Evolutionary conservation across 2,797 vertebrate species (phyloP), one percentile per base, ranked within the genome.

Genomic region (Pyrrhura leucotis): DNA sequence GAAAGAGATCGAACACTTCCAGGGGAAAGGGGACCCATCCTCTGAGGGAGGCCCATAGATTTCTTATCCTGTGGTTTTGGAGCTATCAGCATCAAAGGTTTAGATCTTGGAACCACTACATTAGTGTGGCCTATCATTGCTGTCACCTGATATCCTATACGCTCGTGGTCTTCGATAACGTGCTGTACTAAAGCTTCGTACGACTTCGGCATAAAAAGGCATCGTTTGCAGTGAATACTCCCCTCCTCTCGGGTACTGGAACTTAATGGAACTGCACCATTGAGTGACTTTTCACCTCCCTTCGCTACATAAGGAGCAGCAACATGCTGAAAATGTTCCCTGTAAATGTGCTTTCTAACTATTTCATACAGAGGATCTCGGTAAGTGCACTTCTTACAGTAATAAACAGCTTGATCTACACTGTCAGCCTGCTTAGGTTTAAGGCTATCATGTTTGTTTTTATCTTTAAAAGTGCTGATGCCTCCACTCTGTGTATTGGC

Each of bases 351-450:
- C 98, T 99, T 99, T 95, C 99, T 99, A 97, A 99, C 99, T 83
- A 99, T 99, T 97, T 99, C 99, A 94, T 99, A 99, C 73, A 99
- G 98, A 96, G 99, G 99, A 98, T 99, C 99, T 97, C 99, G 98
- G 98, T 99, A 99, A 98, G 99, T 99, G 98, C 99, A 99, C 98
- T 99, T 99, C 98, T 99, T 99, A 98, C 99, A 99, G 98, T 99
- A 99, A 98, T 99, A 99, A 97, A 99, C 99, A n/a, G 99, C 99
- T 98, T 99, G 99, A 92, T 99, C 99, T 97, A 99, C 98, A 81
- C 98, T 99, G 97, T 99, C 99, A 96, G 98, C 98, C 44, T 98
- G 98, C 96, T 98, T 98, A 92, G 98, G 97, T 97, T 98, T 99
- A 97, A 98, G 98, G 98, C 98, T 98, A 96, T 99, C 98, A 78